Evolutionary conservation across 2,888 invertebrate species (phyloP), one percentile per base, ranked within the genome.

Genomic region (Sipunculus nudus): DNA sequence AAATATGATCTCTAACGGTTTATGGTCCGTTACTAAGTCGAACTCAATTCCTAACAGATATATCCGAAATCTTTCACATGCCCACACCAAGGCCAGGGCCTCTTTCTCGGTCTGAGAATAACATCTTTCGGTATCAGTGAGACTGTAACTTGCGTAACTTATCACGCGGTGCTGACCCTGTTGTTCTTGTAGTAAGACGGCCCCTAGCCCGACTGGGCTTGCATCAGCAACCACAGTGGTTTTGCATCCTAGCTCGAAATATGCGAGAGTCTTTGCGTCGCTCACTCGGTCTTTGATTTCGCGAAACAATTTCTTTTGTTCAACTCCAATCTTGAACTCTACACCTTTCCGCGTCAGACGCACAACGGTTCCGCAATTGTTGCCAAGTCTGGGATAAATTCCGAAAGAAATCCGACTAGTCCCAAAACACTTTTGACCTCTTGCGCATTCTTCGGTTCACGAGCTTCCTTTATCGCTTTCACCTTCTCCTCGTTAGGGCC

Each of bases 371-470:
- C n/a, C 2, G 40, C 8, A 41, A 53, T 40, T 2, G 53, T 40
- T 2, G 39, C 53, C 23, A 53, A 53, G 21, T 53, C 6, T 3
- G n/a, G 40, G 2, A 53, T 53, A 28, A 40, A 53, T 19, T 29
- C 28, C 23, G 53, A 39, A 40, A 39, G 19, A 26, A 53, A 53
- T 35, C 28, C 28, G 4, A 75, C 53, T 29, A 72, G 52, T 1
- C 76, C 73, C 2, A 76, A 29, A 50, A 73, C 73, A 2, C 72
- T 68, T 8, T 64, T 56, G 21, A 76, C 53, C 29, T 76, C 50
- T 8, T 13, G 19, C 63, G 16, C 46, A 47, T 74, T 68, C 23
- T 59, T 66, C 2, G 74, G 74, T 0, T 47, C 55, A 31, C 73
- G 73, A 54, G 71, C 69, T 8, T 71, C 46, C 19, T 35, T 29